Evolutionary conservation across 2,888 invertebrate genomes (phyloP).

Genomic region (Mayetiola destructor): DNA sequence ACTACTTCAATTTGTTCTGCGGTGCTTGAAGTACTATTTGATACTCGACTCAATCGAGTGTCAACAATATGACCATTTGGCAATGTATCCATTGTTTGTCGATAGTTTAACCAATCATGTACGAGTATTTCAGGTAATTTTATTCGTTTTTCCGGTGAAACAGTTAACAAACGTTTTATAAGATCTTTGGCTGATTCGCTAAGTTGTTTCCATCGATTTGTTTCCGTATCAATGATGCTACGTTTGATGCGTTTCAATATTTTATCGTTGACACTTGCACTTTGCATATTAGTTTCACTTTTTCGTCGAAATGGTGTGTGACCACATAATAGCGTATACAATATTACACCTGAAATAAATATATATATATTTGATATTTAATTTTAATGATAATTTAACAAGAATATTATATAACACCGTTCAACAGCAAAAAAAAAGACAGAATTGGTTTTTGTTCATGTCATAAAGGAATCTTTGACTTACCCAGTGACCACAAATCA

Average conservation of each 20-base stretch:
- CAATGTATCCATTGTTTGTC: not conserved
- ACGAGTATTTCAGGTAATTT: not conserved
- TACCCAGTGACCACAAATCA: conserved; percentile 93
- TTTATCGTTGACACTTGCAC: conserved; percentile 15
- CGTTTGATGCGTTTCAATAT: conserved; percentile 16
- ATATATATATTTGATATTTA: no score
- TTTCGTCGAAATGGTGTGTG: conserved; percentile 58
- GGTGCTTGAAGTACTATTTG: not conserved
- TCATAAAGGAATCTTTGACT: no score
- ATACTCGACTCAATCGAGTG: not conserved
- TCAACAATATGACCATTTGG: not conserved
- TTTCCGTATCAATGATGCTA: conserved; percentile 16
- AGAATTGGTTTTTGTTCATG: no score
- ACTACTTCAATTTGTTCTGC: not conserved
- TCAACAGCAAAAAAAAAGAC: no score
- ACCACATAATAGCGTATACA: conserved; percentile 61
- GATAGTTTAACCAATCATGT: not conserved
- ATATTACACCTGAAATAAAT: no score
- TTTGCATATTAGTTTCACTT: conserved; percentile 16
- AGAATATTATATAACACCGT: no score
- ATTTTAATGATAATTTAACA: no score
- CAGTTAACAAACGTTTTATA: conserved; percentile 58
- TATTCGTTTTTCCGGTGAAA: conserved; percentile 25
- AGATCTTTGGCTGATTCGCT: conserved; percentile 61
- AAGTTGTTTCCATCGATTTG: conserved; percentile 52